phyloP scores from a whole-genome alignment of 2,113 vertebrate genomes.

The Alexandromys fortis region DNA sequence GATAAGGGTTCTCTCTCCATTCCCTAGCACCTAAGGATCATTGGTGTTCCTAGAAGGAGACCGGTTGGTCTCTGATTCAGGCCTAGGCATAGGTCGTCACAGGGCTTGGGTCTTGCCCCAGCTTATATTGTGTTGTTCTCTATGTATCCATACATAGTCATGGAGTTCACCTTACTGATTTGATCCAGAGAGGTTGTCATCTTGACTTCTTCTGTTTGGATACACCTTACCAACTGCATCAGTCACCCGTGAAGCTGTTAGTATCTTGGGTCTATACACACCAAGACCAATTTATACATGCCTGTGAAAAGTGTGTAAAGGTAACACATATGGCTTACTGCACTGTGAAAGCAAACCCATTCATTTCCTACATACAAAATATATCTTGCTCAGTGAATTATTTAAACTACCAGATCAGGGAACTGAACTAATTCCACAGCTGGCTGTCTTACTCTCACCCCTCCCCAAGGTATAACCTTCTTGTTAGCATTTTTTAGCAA shows the following conservation, averaged over 20 bases:
- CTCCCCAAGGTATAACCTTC: not conserved
- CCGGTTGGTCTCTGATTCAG: too few relatives aligned
- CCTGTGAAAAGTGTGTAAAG: not conserved
- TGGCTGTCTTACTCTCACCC: not conserved
- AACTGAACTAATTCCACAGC: not conserved
- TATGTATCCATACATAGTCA: too few relatives aligned
- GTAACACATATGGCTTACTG: not conserved
- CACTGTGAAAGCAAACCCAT: not conserved
- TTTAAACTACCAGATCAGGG: slow-evolving; percentile 1
- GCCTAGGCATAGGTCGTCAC: too few relatives aligned
- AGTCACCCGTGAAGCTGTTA: not conserved
- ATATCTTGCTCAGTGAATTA: not conserved
- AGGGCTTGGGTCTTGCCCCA: too few relatives aligned
- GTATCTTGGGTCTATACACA: not conserved
- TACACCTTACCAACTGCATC: not conserved
- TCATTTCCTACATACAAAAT: not conserved
- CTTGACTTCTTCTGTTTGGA: not conserved
- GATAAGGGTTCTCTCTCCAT: not conserved
- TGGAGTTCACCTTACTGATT: not conserved
- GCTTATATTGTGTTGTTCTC: too few relatives aligned
- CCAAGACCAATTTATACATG: not conserved
- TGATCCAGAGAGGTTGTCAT: too few relatives aligned
- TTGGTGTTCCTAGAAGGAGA: too few relatives aligned
- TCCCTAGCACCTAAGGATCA: not conserved
- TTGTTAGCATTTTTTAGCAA: slow-evolving; percentile 1